Evolutionary conservation across 92 coral and sea anemone species (phyloP).

Genomic region (Parazoanthus atlanticus): DNA sequence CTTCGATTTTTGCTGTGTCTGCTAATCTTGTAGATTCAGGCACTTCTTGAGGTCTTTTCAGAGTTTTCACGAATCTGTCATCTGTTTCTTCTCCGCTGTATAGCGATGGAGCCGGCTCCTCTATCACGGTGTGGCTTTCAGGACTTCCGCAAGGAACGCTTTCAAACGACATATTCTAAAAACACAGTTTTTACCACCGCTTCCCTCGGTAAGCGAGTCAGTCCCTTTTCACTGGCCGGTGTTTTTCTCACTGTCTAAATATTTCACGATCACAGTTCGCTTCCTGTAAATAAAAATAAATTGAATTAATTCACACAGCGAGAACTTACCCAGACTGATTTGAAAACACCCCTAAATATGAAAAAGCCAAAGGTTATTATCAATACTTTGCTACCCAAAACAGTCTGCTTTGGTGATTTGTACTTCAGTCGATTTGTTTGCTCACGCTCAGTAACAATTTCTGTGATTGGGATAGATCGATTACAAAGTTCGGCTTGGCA

Average conservation of each 20-base stretch:
- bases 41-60: constrained; percentile 66
- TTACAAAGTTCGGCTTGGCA: constrained; percentile 16
- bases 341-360: background rate
- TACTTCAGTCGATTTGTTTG: background rate
- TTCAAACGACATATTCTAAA: constrained; percentile 87
- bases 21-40: constrained; percentile 81
- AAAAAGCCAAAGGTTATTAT: constrained; percentile 1
- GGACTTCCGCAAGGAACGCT: constrained; percentile 96
- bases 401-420: background rate
- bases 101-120: constrained; percentile 95
- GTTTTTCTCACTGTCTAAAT: constrained; percentile 28
- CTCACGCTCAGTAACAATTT: constrained; percentile 11
- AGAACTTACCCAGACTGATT: background rate
- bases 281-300: constrained; percentile 54
- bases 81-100: constrained; percentile 78
- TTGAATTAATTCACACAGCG: constrained; percentile 42
- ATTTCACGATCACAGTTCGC: constrained; percentile 42
- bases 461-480: constrained; percentile 29
- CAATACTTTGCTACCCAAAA: background rate
- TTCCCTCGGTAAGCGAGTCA: constrained; percentile 15
- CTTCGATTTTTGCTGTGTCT: constrained; percentile 95
- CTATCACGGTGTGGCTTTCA: constrained; percentile 76
- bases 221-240: constrained; percentile 23
- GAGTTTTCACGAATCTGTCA: constrained; percentile 61
- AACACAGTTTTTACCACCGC: constrained; percentile 28